Conservation (phyloP, 2,888 invertebrate genomes). For the Drosophila formosana region DNA sequence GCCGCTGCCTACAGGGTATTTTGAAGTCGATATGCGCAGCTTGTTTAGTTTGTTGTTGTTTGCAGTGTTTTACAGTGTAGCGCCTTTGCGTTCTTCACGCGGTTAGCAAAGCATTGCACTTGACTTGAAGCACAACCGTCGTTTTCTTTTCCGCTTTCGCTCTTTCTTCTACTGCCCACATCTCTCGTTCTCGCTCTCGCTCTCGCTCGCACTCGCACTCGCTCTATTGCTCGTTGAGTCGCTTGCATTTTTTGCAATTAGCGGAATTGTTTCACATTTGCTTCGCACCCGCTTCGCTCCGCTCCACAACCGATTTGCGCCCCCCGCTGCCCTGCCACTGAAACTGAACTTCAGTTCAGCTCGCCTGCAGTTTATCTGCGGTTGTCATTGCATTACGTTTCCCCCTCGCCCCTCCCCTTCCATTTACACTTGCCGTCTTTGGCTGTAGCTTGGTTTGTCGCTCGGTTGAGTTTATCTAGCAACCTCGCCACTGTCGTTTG, state of each 20-base stretch:
- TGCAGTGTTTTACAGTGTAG: slow-evolving; percentile 41
- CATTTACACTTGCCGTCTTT: neutral
- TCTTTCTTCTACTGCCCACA: neutral
- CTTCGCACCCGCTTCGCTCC: slow-evolving; percentile 33
- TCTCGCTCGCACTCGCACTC: neutral
- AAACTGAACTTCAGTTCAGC: slow-evolving; percentile 43
- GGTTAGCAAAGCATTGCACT: slow-evolving; percentile 45
- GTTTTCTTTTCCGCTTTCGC: neutral
- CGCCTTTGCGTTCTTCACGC: slow-evolving; percentile 36
- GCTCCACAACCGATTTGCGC: too few species aligned
- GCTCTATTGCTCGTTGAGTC: neutral
- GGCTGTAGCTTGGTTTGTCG: slow-evolving; percentile 45
- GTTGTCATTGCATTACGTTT: slow-evolving; percentile 37
- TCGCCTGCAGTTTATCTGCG: slow-evolving; percentile 70
- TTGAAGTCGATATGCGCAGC: neutral
- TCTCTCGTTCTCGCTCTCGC: neutral
- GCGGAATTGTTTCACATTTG: slow-evolving; percentile 78
- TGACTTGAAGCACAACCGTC: slow-evolving; percentile 37
- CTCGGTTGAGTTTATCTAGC: slow-evolving; percentile 37
- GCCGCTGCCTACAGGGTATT: neutral
- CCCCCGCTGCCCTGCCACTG: slow-evolving; percentile 1
- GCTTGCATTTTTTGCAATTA: slow-evolving; percentile 70
- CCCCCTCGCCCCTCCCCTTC: neutral
- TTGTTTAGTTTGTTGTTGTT: neutral
- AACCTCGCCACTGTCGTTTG: neutral